These are phyloP conservation scores for Brachylomia viminalis DNA, from an alignment of 2,888 invertebrate genomes.

Conservation along the genomic window DNA sequence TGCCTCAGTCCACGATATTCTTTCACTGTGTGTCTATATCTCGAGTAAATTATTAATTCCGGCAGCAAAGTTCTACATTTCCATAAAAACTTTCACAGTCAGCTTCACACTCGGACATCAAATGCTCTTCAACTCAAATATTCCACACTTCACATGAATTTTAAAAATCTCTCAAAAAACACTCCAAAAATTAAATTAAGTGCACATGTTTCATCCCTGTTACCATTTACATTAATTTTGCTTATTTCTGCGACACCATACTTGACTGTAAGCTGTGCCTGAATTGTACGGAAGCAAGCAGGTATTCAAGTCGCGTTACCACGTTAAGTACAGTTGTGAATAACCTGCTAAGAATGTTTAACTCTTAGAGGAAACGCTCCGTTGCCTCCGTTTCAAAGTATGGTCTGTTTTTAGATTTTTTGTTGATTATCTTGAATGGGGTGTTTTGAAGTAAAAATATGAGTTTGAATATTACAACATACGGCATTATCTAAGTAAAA, in stretches of 20 bases:
- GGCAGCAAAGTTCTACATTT: slow-evolving; percentile 6
- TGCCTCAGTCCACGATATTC: not conserved
- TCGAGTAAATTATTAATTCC: slow-evolving; percentile 17
- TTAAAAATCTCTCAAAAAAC: slow-evolving; percentile 31
- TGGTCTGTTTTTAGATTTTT: slow-evolving; percentile 11
- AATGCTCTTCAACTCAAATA: slow-evolving; percentile 35
- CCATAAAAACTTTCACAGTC: slow-evolving; percentile 26
- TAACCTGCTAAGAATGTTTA: slow-evolving; percentile 64
- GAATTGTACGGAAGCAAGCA: slow-evolving; percentile 65
- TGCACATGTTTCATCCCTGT: slow-evolving; percentile 43
- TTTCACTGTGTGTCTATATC: not conserved
- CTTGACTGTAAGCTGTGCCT: slow-evolving; percentile 61
- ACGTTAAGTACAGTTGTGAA: slow-evolving; percentile 61
- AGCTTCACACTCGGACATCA: slow-evolving; percentile 37
- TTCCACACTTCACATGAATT: slow-evolving; percentile 15
- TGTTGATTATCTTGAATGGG: not conserved
- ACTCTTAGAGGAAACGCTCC: slow-evolving; percentile 45
- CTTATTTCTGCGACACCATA: slow-evolving; percentile 62
- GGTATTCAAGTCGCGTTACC: slow-evolving; percentile 64
- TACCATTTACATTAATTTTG: slow-evolving; percentile 61
- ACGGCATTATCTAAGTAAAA: not conserved
- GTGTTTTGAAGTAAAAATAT: no score
- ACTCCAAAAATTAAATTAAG: slow-evolving; percentile 32
- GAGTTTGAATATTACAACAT: not conserved
- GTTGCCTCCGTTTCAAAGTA: slow-evolving; percentile 48